phyloP scores from a whole-genome alignment of 2,888 invertebrate species.

The Pyrocoelia pectoralis region DNA sequence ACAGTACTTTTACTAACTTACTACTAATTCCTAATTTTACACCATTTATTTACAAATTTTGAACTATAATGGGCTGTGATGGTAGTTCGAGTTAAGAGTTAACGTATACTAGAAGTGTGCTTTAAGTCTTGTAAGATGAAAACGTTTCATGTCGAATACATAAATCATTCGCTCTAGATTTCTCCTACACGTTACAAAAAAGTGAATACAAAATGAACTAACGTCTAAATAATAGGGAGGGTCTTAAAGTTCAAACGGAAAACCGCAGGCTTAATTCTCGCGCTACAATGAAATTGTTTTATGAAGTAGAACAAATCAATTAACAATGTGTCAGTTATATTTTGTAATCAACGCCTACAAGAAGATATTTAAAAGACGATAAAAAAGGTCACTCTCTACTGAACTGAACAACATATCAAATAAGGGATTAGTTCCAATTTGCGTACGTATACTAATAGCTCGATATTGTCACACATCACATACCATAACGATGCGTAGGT shows the following conservation, averaged over 20 bases:
- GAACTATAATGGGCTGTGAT: too few relatives aligned
- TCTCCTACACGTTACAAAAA: not conserved
- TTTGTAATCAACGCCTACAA: slow-evolving; percentile 10
- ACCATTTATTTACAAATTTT: too few relatives aligned
- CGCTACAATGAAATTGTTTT: not conserved
- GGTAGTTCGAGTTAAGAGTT: too few relatives aligned
- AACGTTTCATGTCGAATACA: too few relatives aligned
- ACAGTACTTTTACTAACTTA: too few relatives aligned
- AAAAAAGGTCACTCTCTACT: slow-evolving; percentile 1
- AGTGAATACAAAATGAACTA: not conserved
- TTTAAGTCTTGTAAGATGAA: too few relatives aligned
- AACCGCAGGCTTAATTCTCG: not conserved
- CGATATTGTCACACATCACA: not conserved
- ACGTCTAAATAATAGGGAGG: slow-evolving; percentile 1
- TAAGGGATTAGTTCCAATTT: slow-evolving; percentile 15
- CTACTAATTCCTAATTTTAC: too few relatives aligned
- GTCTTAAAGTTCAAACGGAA: not conserved
- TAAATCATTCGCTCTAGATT: too few relatives aligned
- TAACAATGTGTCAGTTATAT: slow-evolving; percentile 4
- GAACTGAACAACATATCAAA: too few relatives aligned
- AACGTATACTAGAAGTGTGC: too few relatives aligned
- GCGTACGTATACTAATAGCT: slow-evolving; percentile 10
- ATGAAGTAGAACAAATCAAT: slow-evolving; percentile 12
- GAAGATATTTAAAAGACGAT: not conserved
- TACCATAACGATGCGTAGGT: slow-evolving; percentile 13